Percentiles rank a stretch among this genome's conserved stretches.
Evolutionary conservation across 2,888 invertebrate genomes (phyloP).

Genomic region (Eurois occulta): DNA sequence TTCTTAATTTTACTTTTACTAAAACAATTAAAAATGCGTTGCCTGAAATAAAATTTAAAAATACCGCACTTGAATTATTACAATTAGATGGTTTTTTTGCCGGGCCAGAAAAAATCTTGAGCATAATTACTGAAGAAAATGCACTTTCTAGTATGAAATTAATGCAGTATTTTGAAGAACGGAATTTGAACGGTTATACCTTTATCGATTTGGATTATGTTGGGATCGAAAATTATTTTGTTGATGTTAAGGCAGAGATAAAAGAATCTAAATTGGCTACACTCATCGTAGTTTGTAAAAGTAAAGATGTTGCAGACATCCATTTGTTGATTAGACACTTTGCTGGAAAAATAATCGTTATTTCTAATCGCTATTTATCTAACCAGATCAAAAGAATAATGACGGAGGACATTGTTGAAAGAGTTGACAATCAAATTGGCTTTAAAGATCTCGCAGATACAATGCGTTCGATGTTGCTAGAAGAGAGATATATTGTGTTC

Average conservation of each 20-base stretch:
- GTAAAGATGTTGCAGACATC: slow-evolving; percentile 19
- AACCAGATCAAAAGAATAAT: background rate
- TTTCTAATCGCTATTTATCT: slow-evolving; percentile 12
- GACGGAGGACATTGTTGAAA: slow-evolving; percentile 6
- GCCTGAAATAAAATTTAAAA: slow-evolving; percentile 30
- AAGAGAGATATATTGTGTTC: slow-evolving; percentile 39
- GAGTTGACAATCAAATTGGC: slow-evolving; percentile 17
- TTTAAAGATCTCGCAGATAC: slow-evolving; percentile 32
- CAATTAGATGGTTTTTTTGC: slow-evolving; percentile 27
- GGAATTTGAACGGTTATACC: slow-evolving; percentile 11
- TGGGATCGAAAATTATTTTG: slow-evolving; percentile 35
- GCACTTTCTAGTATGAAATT: slow-evolving; percentile 49
- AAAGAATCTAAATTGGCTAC: slow-evolving; percentile 7
- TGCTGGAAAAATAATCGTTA: slow-evolving; percentile 43
- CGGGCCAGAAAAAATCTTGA: slow-evolving; percentile 18
- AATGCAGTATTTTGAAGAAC: slow-evolving; percentile 46
- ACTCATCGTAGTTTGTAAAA: slow-evolving; percentile 24
- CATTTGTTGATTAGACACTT: slow-evolving; percentile 20
- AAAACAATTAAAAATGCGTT: slow-evolving; percentile 24
- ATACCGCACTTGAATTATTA: slow-evolving; percentile 13
- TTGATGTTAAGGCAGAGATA: slow-evolving; percentile 32
- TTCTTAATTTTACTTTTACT: slow-evolving; percentile 35
- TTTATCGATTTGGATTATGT: slow-evolving; percentile 52
- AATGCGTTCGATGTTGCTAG: slow-evolving; percentile 22
- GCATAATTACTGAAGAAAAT: slow-evolving; percentile 41